Conservation (phyloP, 2,888 invertebrate genomes). For the Apocheima hispidaria region DNA sequence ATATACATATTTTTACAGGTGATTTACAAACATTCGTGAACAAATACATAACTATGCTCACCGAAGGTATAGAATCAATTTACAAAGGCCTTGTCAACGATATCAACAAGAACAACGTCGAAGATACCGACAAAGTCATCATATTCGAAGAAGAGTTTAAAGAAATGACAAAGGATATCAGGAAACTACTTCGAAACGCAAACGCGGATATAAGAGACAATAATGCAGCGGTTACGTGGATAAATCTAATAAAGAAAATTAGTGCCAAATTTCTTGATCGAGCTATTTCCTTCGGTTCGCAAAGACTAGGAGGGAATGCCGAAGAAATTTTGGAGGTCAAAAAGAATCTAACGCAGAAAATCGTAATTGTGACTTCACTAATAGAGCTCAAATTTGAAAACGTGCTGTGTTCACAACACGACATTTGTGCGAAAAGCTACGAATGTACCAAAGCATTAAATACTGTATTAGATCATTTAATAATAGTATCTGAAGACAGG, state of each 20-base stretch:
- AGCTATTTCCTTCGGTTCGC: slow-evolving; percentile 48
- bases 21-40: slow-evolving; percentile 55
- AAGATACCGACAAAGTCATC: slow-evolving; percentile 29
- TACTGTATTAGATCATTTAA: slow-evolving; percentile 53
- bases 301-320: slow-evolving; percentile 48
- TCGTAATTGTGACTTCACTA: slow-evolving; percentile 55
- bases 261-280: slow-evolving; percentile 62
- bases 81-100: slow-evolving; percentile 54
- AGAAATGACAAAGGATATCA: slow-evolving; percentile 51
- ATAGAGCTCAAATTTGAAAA: slow-evolving; percentile 62
- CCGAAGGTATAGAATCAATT: slow-evolving; percentile 55
- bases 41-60: slow-evolving; percentile 60
- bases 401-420: slow-evolving; percentile 60
- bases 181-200: slow-evolving; percentile 53
- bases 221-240: slow-evolving; percentile 57
- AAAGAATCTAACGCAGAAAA: slow-evolving; percentile 56
- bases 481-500: slow-evolving; percentile 50
- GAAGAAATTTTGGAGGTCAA: slow-evolving; percentile 46
- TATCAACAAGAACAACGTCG: slow-evolving; percentile 34
- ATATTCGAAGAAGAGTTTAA: slow-evolving; percentile 56
- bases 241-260: slow-evolving; percentile 63
- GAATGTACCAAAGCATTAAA: slow-evolving; percentile 61
- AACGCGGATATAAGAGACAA: slow-evolving; percentile 50
- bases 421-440: slow-evolving; percentile 57
- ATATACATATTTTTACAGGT: slow-evolving; percentile 21